A percentile compares a stretch with the other conserved stretches of the same genome.
Evolutionary conservation across 2,888 invertebrate genomes (phyloP).

Genomic region (Stenotaenia linearis): DNA sequence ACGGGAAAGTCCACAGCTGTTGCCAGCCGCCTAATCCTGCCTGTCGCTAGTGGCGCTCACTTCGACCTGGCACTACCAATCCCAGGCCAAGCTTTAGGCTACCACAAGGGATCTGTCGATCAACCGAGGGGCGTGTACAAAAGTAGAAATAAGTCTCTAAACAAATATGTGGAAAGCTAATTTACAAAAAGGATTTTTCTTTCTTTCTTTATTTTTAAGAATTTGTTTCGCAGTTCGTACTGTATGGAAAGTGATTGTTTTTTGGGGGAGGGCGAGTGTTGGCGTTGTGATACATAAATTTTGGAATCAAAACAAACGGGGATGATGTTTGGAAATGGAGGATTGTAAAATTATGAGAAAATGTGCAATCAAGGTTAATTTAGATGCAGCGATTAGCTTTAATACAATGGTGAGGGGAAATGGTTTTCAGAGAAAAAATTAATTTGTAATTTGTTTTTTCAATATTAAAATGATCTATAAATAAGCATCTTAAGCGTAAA

Average conservation of each 20-base stretch:
- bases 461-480: background rate
- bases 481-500: too few relatives aligned
- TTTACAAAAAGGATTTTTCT: background rate
- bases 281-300: background rate
- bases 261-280: background rate
- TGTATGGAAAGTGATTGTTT: background rate
- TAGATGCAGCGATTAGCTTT: background rate
- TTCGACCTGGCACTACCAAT: background rate
- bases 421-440: too few relatives aligned
- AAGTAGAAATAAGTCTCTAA: background rate
- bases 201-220: background rate
- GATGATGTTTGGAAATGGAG: background rate
- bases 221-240: background rate
- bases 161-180: background rate
- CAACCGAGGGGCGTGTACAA: constrained; percentile 12
- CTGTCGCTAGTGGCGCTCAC: constrained; percentile 17
- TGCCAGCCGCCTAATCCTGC: constrained; percentile 29
- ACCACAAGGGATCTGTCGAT: constrained; percentile 14
- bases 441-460: background rate
- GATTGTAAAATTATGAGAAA: background rate
- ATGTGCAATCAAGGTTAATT: too few relatives aligned
- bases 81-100: background rate
- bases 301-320: background rate
- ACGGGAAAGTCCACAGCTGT: constrained; percentile 33
- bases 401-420: too few relatives aligned